phyloP scores from a whole-genome alignment of 2,797 vertebrate species.

The Nyctalus aviator region DNA sequence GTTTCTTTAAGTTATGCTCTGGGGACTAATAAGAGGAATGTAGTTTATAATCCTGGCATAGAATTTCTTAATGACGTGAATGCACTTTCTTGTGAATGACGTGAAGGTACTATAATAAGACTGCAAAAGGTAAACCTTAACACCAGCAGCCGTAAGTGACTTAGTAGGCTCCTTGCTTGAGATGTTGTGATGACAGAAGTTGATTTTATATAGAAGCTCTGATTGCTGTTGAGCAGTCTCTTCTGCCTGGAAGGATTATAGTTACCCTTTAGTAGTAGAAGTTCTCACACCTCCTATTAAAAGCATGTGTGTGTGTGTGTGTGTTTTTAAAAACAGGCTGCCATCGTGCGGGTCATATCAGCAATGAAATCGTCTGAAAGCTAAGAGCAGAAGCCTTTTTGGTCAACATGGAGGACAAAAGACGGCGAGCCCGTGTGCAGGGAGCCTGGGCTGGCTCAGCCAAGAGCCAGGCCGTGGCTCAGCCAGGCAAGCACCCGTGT shows the following conservation, averaged over 20 bases:
- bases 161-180: background rate
- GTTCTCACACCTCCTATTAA: constrained; percentile 25
- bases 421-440: constrained; percentile 93
- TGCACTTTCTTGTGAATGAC: background rate
- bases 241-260: constrained; percentile 13
- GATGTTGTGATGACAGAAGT: background rate
- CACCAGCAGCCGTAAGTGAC: background rate
- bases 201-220: constrained; percentile 4
- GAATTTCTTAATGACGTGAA: background rate
- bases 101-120: background rate
- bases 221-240: background rate
- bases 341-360: background rate
- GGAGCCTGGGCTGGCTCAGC: constrained; percentile 92
- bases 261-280: background rate
- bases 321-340: constrained; percentile 28
- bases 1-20: background rate
- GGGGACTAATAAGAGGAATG: background rate
- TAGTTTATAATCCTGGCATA: background rate
- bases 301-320: background rate
- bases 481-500: constrained; percentile 75
- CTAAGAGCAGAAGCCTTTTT: constrained; percentile 25
- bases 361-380: constrained; percentile 52
- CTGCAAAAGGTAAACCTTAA: background rate
- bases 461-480: constrained; percentile 53
- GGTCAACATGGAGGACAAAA: constrained; percentile 91